Conservation (phyloP, 2,888 invertebrate species). For the Notodonta ziczac region DNA sequence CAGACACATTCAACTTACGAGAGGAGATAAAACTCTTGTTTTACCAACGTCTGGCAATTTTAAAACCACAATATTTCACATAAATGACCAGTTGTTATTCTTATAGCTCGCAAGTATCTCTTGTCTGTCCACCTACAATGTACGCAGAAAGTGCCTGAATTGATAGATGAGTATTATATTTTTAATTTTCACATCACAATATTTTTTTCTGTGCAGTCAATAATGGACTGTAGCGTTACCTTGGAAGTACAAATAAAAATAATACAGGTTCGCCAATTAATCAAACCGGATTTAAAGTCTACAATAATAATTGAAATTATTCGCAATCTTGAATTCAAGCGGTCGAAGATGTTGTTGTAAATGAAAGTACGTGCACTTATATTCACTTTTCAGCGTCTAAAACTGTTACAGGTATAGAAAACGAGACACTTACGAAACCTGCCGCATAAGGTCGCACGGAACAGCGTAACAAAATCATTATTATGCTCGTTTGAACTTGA, state of each 20-base stretch:
- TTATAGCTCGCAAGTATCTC: background rate
- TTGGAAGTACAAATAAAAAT: too few relatives aligned
- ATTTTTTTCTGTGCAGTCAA: too few relatives aligned
- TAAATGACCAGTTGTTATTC: background rate
- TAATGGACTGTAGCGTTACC: too few relatives aligned
- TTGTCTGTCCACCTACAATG: background rate
- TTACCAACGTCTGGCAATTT: background rate
- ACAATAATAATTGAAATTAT: background rate
- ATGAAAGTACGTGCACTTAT: background rate
- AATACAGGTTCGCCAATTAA: too few relatives aligned
- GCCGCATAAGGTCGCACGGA: slow-evolving; percentile 32
- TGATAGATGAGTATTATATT: background rate
- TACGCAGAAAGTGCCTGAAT: background rate
- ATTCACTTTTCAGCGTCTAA: background rate
- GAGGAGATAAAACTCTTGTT: background rate
- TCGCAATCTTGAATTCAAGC: background rate
- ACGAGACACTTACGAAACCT: slow-evolving; percentile 29
- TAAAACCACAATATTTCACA: background rate
- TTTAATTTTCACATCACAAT: too few relatives aligned
- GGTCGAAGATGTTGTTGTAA: background rate
- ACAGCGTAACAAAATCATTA: slow-evolving; percentile 38
- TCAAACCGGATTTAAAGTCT: too few relatives aligned
- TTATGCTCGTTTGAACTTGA: slow-evolving; percentile 52
- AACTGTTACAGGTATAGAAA: slow-evolving; percentile 16
- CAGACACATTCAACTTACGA: background rate